Base-by-base conservation (phyloP, 2,113 vertebrate species). In the Microtus richardsoni region DNA sequence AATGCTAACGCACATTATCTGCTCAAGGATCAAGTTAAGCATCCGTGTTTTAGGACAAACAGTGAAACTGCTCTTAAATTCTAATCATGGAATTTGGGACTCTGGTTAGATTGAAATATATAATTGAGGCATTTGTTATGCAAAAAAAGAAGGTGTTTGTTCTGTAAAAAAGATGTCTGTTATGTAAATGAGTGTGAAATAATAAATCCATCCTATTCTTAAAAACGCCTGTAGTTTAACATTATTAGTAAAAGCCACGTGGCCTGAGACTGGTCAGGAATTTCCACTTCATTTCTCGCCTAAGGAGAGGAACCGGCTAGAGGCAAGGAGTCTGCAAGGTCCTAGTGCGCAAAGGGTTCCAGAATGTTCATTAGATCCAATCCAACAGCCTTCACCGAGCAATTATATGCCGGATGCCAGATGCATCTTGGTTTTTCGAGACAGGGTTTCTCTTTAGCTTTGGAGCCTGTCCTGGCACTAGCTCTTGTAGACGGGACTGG, bases 11-110 rank as follows among this genome's bases (percentile, higher is more conserved):
- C 85, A 84, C 73, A 90, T 77, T 78, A 88, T 86, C 62, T 96
- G 97, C 93, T 82, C 88, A 92, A 91, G 41, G n/a, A 66, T 88
- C 64, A 93, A 24, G 47, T 95, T 95, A 96, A 96, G 73, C 93
- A 39, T 58, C 89, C 54, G 47, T 92, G 73, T 97, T 95, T 97
- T 94, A 94, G 79, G 54, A 41, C 22, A 88, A 39, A 36, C 39
- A 75, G 62, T 80, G 70, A 95, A 96, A 30, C 49, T 89, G 44
- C 62, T 93, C 39, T 95, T 73, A 94, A 89, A 96, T 96, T 96
- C 84, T 92, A 91, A 82, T 74, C 49, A 68, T 89, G 77, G 13
- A 94, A 94, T 92, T 93, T 70, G 85, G 60, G 33, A 73, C 9
- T 36, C 66, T 11, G 13, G 11, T 90, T 85, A 82, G 33, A 75